Base-by-base conservation (phyloP, 92 coral and sea anemone species). In the Heteractis magnifica region DNA sequence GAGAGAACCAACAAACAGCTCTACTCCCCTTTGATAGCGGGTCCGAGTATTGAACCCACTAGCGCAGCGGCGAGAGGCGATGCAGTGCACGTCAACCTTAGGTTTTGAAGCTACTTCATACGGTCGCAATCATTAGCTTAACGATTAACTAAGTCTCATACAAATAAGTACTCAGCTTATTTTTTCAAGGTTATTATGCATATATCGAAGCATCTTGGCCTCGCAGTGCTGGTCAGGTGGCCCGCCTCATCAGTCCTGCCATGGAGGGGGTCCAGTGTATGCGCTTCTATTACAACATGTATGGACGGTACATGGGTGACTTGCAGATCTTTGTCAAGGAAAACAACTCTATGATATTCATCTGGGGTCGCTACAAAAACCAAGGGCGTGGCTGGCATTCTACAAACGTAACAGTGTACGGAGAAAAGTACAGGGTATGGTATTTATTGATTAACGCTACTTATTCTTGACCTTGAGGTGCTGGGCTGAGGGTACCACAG, bases 141-240 rank as follows among this genome's bases (percentile, higher is more conserved):
- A 34, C 44, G 51, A 49, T 23, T 8, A 19, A 10, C 6, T 20
- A 70, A 8, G 10, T 21, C 14, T 34, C 9, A 0, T 11, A 50
- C 18, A 3, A 68, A n/a, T 62, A 8, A 68, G 44, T 68, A 21
- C 49, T 68, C 6, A 26, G 26, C 49, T 68, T 14, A 14, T 68
- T 26, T 20, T 23, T 68, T 23, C 23, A 23, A 68, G 73, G 73
- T 20, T 7, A 68, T 68, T 89, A 89, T 76, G 79, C 72, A 0
- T 85, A 83, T 18, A 86, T 84, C 15, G 92, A 89, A 77, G 87
- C 89, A 3, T 89, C 92, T 5, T 89, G 78, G 84, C 92, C 92
- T 9, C 68, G 92, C 15, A 77, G 71, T 12, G 68, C 78, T 34
- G 92, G 92, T 6, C 62, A 89, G 71, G 80, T 56, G 20, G 92